These are phyloP conservation scores for Apodemus sylvaticus DNA, from an alignment of 2,113 vertebrate species.

Conservation along the genomic window DNA sequence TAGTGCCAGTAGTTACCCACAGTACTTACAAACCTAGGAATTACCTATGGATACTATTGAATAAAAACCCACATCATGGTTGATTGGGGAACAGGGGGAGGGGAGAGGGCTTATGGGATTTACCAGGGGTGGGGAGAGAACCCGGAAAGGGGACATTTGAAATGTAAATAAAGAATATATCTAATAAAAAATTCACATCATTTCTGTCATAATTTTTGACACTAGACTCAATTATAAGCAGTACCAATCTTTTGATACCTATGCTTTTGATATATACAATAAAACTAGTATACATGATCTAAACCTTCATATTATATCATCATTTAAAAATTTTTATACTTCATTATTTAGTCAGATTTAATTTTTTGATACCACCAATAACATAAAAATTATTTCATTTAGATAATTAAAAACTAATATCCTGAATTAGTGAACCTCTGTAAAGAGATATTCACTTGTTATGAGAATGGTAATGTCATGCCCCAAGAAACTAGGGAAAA, in stretches of 20 bases:
- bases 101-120: too few species aligned
- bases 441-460: slow-evolving; percentile 40
- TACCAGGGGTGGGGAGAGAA: too few species aligned
- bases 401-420: slow-evolving; percentile 54
- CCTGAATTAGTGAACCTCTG: not conserved
- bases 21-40: slow-evolving; percentile 15
- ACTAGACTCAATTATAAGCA: slow-evolving; percentile 50
- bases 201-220: slow-evolving; percentile 49
- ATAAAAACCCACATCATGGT: slow-evolving; percentile 45
- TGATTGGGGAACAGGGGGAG: too few species aligned
- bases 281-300: slow-evolving; percentile 36
- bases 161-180: too few species aligned
- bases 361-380: slow-evolving; percentile 44
- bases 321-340: slow-evolving; percentile 6
- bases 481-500: slow-evolving; percentile 64
- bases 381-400: slow-evolving; percentile 33
- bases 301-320: slow-evolving; percentile 44
- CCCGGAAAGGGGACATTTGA: too few species aligned
- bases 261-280: slow-evolving; percentile 30
- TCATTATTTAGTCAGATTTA: slow-evolving; percentile 34
- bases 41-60: slow-evolving; percentile 20
- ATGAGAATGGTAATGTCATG: slow-evolving; percentile 48
- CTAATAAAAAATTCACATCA: slow-evolving; percentile 38
- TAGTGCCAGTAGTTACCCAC: not conserved
- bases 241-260: slow-evolving; percentile 12